Evolutionary conservation across 1,140 invertebrate species (phyloP).

Genomic region (Zaprionus nigranus): DNA sequence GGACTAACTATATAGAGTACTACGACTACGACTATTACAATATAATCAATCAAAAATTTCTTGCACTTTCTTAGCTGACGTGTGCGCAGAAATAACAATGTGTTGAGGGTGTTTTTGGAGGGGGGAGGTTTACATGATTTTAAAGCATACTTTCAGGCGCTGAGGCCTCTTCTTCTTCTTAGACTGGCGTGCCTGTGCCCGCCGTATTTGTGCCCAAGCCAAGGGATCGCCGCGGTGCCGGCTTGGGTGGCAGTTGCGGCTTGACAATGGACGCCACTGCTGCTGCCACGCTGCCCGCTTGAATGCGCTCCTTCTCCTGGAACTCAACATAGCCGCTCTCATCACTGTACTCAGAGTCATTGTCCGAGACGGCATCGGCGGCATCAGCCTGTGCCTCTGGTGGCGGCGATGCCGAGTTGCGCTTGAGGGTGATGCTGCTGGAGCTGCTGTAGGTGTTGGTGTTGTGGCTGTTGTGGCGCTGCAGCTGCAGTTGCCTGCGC

Average conservation of each 20-base stretch:
- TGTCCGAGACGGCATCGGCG: constrained; percentile 41
- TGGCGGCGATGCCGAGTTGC: constrained; percentile 46
- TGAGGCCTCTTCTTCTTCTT: constrained; percentile 3
- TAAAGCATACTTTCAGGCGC: constrained; percentile 64
- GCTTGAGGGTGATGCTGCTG: constrained; percentile 80
- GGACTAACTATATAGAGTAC: constrained; percentile 42
- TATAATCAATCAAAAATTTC: constrained; percentile 64
- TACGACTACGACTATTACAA: constrained; percentile 57
- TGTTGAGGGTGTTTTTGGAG: constrained; percentile 16
- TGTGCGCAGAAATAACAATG: constrained; percentile 75
- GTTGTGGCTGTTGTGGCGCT: no score
- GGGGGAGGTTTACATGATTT: constrained; percentile 13
- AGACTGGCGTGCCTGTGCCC: constrained; percentile 33
- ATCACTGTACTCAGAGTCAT: constrained; percentile 85
- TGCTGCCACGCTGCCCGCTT: constrained; percentile 17
- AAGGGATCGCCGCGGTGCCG: constrained; percentile 69
- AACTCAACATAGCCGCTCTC: constrained; percentile 86
- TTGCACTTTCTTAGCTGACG: constrained; percentile 64
- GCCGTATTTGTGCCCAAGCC: constrained; percentile 24
- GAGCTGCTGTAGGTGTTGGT: constrained; percentile 76
- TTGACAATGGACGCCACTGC: constrained; percentile 37
- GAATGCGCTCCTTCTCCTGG: constrained; percentile 70
- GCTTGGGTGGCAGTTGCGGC: constrained; percentile 76
- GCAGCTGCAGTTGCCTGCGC: constrained; percentile 57
- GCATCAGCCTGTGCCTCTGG: constrained; percentile 35